Evolutionary conservation across 2,888 invertebrate species (phyloP), one percentile per base, ranked within the genome.

Genomic region (Didymodactylos carnosus): DNA sequence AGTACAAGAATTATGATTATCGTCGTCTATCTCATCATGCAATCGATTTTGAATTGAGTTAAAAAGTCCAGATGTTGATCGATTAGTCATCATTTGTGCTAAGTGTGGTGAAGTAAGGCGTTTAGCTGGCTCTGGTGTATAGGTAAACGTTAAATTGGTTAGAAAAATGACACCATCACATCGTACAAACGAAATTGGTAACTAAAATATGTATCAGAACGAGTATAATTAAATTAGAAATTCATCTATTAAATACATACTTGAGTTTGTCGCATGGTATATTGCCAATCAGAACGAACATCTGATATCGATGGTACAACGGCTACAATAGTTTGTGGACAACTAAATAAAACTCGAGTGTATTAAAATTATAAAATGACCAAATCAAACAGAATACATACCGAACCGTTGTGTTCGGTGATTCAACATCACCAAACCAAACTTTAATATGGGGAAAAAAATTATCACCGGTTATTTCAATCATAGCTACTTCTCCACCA

Each of bases 381-480:
- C 1, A 35, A 23, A 13, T 23, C n/a, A 13, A 23, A 49, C 11
- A 3, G 7, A 5, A 29, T 11, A 51, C 75, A 75, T n/a, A 80
- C 79, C 91, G 87, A 84, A 91, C 92, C 91, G 94, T 93, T 0
- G 95, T 98, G 35, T 35, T 35, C 84, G 97, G 95, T 0, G 95
- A 94, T 81, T 95, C 94, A 6, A 95, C 94, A 80, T 95, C 94
- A 6, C 95, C 97, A 84, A 98, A 97, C 98, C 98, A 98, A 39
- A 94, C 84, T 78, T 81, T 92, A 73, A 97, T 86, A 76, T 91
- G 91, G 0, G 95, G 92, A n/a, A 92, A 92, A 84, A 98, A 95
- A 85, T 94, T 94, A 84, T 94, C 93, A 0, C 95, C 95, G 5
- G 91, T 91, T 70, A 98, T 85, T 82, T 98, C 97, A 76, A 98